phyloP scores from a whole-genome alignment of 2,797 vertebrate species.

The Malacoctenus gilli region DNA sequence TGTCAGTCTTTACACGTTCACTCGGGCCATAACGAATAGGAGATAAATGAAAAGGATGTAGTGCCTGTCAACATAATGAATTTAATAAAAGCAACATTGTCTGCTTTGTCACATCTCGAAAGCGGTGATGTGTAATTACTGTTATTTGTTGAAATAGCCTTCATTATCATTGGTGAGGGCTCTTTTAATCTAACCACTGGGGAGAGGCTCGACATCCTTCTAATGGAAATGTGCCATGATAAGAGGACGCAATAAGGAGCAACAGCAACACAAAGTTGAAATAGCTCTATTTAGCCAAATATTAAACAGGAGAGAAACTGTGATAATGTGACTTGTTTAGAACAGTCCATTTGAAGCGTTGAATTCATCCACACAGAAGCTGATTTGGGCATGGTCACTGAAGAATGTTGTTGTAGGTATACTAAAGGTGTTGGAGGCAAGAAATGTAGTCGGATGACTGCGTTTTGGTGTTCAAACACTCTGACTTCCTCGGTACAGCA shows the following conservation, averaged over 20 bases:
- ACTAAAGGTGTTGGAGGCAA: neutral
- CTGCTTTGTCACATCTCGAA: constrained; percentile 80
- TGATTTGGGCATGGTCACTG: neutral
- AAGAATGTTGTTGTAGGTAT: neutral
- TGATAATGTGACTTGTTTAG: neutral
- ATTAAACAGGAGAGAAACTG: constrained; percentile 3
- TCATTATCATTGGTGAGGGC: constrained; percentile 70
- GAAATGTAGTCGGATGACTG: neutral
- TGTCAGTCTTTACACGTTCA: constrained; percentile 65
- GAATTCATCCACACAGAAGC: neutral
- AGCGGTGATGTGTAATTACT: constrained; percentile 79
- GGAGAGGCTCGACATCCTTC: constrained; percentile 42
- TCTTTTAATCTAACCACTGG: constrained; percentile 40
- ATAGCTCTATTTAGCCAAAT: neutral
- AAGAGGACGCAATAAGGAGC: constrained; percentile 2
- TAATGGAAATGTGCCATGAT: constrained; percentile 42
- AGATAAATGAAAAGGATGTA: constrained; percentile 73
- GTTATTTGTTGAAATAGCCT: constrained; percentile 79
- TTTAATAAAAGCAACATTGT: constrained; percentile 82
- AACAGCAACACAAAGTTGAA: constrained; percentile 8
- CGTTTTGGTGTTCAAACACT: constrained; percentile 5
- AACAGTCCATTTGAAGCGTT: constrained; percentile 1
- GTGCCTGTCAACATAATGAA: constrained; percentile 77
- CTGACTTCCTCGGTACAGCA: constrained; percentile 5
- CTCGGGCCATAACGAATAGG: constrained; percentile 51